phyloP scores from a whole-genome alignment of 2,888 invertebrate genomes.

The Eumacrocentrus americanus region DNA sequence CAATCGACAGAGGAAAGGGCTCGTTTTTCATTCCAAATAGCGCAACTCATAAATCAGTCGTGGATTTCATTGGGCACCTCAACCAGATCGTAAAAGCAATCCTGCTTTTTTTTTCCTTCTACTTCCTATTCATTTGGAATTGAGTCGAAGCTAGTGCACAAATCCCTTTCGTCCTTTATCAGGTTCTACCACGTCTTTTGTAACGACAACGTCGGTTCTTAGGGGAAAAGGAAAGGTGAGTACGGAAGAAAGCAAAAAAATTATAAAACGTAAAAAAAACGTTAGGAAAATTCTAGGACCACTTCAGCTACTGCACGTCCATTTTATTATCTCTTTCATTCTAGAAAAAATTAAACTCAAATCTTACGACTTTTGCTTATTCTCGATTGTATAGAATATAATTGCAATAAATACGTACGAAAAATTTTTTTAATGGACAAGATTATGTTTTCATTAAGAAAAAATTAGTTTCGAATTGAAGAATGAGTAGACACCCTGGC shows the following conservation, averaged over 20 bases:
- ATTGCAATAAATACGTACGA: no score
- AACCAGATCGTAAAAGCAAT: slow-evolving; percentile 36
- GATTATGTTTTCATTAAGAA: no score
- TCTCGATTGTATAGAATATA: no score
- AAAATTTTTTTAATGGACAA: no score
- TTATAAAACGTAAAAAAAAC: neutral
- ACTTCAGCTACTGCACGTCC: no score
- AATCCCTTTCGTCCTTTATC: slow-evolving; percentile 29
- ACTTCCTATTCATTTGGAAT: slow-evolving; percentile 22
- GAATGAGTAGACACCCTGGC: neutral
- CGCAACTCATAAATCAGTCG: slow-evolving; percentile 35
- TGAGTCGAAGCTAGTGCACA: slow-evolving; percentile 23
- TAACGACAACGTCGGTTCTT: slow-evolving; percentile 10
- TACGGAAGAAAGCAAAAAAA: slow-evolving; percentile 4
- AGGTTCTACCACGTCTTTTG: slow-evolving; percentile 18
- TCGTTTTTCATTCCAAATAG: neutral
- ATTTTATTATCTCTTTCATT: neutral
- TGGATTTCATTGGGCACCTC: slow-evolving; percentile 38
- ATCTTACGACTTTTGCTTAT: no score
- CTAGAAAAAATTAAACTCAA: neutral
- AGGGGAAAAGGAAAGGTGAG: neutral
- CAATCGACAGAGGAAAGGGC: neutral
- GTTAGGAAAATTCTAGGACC: neutral
- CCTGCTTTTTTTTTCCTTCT: slow-evolving; percentile 17
- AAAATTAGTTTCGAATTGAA: neutral